Base-by-base conservation (phyloP, 2,797 vertebrate genomes). In the Diglossa cyanea region DNA sequence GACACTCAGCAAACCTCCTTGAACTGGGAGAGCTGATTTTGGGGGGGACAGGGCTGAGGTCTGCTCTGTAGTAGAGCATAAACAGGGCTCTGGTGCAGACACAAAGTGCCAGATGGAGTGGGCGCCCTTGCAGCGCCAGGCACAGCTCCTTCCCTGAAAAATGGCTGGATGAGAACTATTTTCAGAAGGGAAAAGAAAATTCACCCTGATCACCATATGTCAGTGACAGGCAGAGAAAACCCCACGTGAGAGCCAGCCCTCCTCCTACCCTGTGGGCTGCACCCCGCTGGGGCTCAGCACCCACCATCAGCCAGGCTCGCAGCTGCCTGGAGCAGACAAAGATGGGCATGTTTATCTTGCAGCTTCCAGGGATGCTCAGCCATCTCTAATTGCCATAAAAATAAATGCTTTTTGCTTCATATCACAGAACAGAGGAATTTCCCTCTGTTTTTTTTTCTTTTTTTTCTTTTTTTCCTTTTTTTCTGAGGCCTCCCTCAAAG, bases 301-400 rank as follows among this genome's bases (percentile, higher is more conserved):
- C 61, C 31, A 1, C 51, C 51, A 12, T 8, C 23, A 83, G 65
- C 82, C 16, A 5, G 51, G 86, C 90, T 83, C 7, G 19, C 9
- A 13, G 68, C 78, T 30, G 33, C 81, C 72, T 24, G 2, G 63
- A 71, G 85, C 72, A 94, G 30, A 42, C 65, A 73, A n/a, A 50
- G 74, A 86, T 53, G 75, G 47, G 60, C 40, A 76, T 67, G 45
- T 92, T 96, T 94, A 72, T 93, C 83, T 91, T 62, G 47, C 86
- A 71, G 84, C 91, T 94, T 81, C 83, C 94, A 90, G 89, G 55
- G 88, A 86, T 81, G 85, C 93, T 95, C 91, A 94, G 60, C 90
- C 91, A 90, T 88, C 93, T 74, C 73, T 95, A 93, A 95, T 94
- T 94, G 89, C 90, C 91, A 68, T 88, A 91, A 93, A 96, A 95